phyloP scores from a whole-genome alignment of 2,888 invertebrate genomes.

The Oxystoma pomonae region DNA sequence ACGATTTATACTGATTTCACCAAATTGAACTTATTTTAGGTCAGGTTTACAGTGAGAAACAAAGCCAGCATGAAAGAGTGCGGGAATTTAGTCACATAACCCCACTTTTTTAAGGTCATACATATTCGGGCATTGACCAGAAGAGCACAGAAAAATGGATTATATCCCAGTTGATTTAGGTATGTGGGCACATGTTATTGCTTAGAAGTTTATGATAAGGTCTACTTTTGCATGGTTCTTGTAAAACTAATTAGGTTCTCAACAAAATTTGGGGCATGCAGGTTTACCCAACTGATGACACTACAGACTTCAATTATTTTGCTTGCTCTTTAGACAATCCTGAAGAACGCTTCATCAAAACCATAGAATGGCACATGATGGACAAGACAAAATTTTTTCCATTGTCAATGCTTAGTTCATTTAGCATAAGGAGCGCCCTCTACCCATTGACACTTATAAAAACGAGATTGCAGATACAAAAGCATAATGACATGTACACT shows the following conservation, averaged over 20 bases:
- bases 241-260: too few relatives aligned
- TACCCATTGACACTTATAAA: conserved; percentile 94
- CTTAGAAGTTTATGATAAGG: not conserved
- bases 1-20: too few relatives aligned
- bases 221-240: not conserved
- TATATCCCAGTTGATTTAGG: conserved; percentile 21
- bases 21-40: too few relatives aligned
- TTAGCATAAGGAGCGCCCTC: conserved; percentile 69
- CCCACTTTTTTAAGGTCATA: not conserved
- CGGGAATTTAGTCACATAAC: not conserved
- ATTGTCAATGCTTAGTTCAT: conserved; percentile 84
- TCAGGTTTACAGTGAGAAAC: not conserved
- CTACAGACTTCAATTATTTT: not conserved
- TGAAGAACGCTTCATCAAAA: conserved; percentile 60
- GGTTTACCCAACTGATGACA: too few relatives aligned
- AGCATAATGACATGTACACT: conserved; percentile 75
- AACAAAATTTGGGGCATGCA: too few relatives aligned
- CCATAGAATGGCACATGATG: conserved; percentile 98
- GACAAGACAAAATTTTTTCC: conserved; percentile 93
- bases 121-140: not conserved
- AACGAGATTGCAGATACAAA: conserved; percentile 87
- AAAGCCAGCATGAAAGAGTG: not conserved
- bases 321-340: not conserved
- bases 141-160: conserved; percentile 15
- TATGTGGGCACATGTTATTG: not conserved